These are phyloP conservation scores for Perca flavescens DNA, from an alignment of 2,113 vertebrate species.

Conservation along the genomic window DNA sequence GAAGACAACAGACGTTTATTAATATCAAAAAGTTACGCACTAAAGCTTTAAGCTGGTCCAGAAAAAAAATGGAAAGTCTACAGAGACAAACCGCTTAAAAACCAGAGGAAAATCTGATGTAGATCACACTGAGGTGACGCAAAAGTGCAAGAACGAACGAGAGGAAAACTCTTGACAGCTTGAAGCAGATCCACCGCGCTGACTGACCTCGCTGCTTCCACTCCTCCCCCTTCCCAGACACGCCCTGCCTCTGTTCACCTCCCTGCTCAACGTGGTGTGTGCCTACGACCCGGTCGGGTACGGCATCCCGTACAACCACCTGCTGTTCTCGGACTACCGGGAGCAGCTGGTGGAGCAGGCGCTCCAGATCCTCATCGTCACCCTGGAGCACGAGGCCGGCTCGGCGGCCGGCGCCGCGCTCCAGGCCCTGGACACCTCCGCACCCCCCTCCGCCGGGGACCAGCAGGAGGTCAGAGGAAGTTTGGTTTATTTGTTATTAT, in stretches of 20 bases:
- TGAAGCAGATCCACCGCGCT: not conserved
- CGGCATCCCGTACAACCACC: conserved; percentile 97
- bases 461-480: conserved; percentile 87
- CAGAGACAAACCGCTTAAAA: conserved; percentile 22
- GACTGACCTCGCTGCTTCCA: not conserved
- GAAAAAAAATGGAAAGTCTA: not conserved
- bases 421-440: conserved; percentile 37
- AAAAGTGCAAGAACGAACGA: not conserved
- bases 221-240: conserved; percentile 83
- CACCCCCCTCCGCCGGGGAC: conserved; percentile 86
- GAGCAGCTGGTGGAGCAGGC: conserved; percentile 96
- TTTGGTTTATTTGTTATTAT: not conserved
- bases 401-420: conserved; percentile 83
- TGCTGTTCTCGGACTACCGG: conserved; percentile 94
- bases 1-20: no score
- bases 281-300: conserved; percentile 97
- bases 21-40: no score
- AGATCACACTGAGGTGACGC: not conserved
- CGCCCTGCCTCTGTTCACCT: conserved; percentile 96
- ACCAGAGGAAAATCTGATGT: conserved; percentile 44
- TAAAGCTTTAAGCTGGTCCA: not conserved
- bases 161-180: no score
- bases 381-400: conserved; percentile 90
- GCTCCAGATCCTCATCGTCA: conserved; percentile 93
- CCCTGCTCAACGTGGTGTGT: conserved; percentile 94